phyloP scores from a whole-genome alignment of 2,888 invertebrate species.

The Tachystola acroxantha region DNA sequence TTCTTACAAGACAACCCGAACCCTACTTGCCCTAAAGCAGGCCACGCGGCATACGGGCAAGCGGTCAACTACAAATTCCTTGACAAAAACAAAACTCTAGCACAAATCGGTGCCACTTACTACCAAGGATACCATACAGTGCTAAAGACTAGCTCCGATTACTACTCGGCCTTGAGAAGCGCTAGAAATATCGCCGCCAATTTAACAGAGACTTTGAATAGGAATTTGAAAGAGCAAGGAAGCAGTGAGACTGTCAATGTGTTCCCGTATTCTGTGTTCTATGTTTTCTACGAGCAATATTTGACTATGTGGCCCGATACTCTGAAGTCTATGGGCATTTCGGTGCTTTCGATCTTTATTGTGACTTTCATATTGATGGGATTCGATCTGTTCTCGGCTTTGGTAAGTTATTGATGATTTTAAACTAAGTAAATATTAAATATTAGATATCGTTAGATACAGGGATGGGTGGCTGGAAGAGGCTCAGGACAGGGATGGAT shows the following conservation, averaged over 20 bases:
- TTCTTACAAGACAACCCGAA: slow-evolving; percentile 92
- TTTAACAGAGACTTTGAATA: slow-evolving; percentile 86
- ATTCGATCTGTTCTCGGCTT: slow-evolving; percentile 93
- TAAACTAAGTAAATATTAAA: too few relatives aligned
- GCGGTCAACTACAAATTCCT: slow-evolving; percentile 80
- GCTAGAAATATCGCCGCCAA: slow-evolving; percentile 90
- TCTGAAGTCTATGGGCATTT: slow-evolving; percentile 90
- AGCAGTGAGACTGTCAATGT: slow-evolving; percentile 78
- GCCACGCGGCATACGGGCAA: slow-evolving; percentile 89
- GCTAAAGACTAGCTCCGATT: slow-evolving; percentile 92
- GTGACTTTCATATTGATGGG: slow-evolving; percentile 96
- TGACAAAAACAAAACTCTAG: slow-evolving; percentile 54
- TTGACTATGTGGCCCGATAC: slow-evolving; percentile 97
- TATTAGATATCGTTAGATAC: too few relatives aligned
- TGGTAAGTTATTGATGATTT: slow-evolving; percentile 52
- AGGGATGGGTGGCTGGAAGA: too few relatives aligned
- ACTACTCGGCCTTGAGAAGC: slow-evolving; percentile 90
- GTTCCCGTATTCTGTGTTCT: slow-evolving; percentile 96
- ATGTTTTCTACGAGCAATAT: slow-evolving; percentile 99
- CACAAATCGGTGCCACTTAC: slow-evolving; percentile 86
- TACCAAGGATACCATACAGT: slow-evolving; percentile 94
- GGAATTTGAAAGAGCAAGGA: slow-evolving; percentile 70
- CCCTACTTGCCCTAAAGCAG: slow-evolving; percentile 85
- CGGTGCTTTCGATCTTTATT: slow-evolving; percentile 94
- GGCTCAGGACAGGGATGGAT: too few relatives aligned